These are phyloP conservation scores for Notodonta dromedarius DNA, from an alignment of 2,888 invertebrate species.

Conservation along the genomic window DNA sequence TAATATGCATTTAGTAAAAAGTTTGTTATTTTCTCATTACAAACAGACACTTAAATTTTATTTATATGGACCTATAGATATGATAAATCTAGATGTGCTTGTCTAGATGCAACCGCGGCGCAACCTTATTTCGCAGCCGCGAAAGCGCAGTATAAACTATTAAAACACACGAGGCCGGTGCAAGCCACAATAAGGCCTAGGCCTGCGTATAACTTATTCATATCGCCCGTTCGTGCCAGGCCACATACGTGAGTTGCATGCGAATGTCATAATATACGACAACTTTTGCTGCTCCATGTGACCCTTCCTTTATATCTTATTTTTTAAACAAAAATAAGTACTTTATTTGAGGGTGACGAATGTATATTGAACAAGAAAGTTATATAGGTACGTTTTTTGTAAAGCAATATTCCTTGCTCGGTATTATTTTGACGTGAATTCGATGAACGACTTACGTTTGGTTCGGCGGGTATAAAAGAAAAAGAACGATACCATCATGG, in stretches of 20 bases:
- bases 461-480: too few relatives aligned
- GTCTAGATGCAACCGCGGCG: constrained; percentile 27
- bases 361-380: too few relatives aligned
- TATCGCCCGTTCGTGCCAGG: constrained; percentile 50
- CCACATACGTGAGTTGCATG: constrained; percentile 55
- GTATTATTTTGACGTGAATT: too few relatives aligned
- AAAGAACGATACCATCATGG: too few relatives aligned
- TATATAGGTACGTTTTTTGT: too few relatives aligned
- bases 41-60: too few relatives aligned
- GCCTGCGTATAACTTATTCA: constrained; percentile 65
- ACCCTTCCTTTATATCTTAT: constrained; percentile 42
- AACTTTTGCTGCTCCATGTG: constrained; percentile 42
- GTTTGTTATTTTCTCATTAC: too few relatives aligned
- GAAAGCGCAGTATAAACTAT: constrained; percentile 53
- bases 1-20: too few relatives aligned
- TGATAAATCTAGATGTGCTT: not conserved
- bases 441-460: too few relatives aligned
- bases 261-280: constrained; percentile 53
- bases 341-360: too few relatives aligned
- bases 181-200: constrained; percentile 40
- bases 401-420: too few relatives aligned
- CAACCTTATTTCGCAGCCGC: constrained; percentile 24
- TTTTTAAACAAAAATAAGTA: not conserved
- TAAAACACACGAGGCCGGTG: constrained; percentile 48
- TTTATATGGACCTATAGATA: too few relatives aligned